These are phyloP conservation scores for Lamprotornis superbus DNA, from an alignment of 2,113 vertebrate genomes.

Conservation along the genomic window DNA sequence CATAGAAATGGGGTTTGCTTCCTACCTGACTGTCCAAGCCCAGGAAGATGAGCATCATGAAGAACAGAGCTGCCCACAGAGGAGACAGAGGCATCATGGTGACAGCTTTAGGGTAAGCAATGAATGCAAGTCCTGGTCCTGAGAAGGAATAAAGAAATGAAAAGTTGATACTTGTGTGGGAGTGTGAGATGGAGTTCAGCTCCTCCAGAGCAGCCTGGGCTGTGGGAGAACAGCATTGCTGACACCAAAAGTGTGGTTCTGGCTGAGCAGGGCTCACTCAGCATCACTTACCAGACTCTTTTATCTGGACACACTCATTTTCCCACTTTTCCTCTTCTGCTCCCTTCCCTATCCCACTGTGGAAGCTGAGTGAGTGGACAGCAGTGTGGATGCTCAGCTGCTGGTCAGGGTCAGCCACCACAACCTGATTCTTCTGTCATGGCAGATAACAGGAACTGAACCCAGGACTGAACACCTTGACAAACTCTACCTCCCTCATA, in stretches of 20 bases:
- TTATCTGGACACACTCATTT: too few species aligned
- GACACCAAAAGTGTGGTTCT: neutral
- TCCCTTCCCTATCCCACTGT: neutral
- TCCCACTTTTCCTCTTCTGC: neutral
- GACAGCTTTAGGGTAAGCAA: constrained; percentile 97
- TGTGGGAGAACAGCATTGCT: neutral
- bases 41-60: constrained; percentile 99
- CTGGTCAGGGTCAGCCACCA: neutral
- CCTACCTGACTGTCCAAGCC: constrained; percentile 96
- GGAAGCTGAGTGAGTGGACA: neutral
- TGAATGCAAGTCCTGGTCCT: constrained; percentile 97
- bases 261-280: neutral
- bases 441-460: neutral
- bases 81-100: constrained; percentile 99
- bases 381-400: neutral
- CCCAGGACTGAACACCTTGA: neutral
- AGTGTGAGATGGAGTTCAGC: neutral
- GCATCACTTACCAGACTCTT: neutral
- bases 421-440: neutral
- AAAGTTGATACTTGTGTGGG: neutral
- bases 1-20: neutral
- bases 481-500: neutral
- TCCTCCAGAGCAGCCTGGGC: neutral
- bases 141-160: neutral
- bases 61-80: constrained; percentile 95